A percentile compares a stretch with the other conserved stretches of the same genome.
phyloP scores from a whole-genome alignment of 1,140 invertebrate genomes.

The Vollenhovia emeryi region DNA sequence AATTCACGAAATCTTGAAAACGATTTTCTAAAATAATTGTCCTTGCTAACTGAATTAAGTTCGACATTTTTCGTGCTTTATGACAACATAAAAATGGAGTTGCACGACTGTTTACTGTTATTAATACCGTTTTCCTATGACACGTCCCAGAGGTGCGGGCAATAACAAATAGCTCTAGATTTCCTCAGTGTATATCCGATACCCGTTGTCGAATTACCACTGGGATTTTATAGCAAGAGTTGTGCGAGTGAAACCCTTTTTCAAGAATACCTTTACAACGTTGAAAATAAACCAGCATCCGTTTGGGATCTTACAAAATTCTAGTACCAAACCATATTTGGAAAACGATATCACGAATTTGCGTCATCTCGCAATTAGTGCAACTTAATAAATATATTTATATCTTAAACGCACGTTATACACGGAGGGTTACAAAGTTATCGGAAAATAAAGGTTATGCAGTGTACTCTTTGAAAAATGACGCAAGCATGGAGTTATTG shows the following conservation, averaged over 20 bases:
- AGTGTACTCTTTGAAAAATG: not conserved
- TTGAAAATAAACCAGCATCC: not conserved
- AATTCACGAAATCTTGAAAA: not conserved
- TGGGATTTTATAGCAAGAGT: not conserved
- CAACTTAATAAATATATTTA: not conserved
- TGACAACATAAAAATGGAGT: not conserved
- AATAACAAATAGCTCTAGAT: not conserved
- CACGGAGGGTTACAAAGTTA: not conserved
- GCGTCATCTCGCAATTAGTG: not conserved
- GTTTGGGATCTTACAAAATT: not conserved
- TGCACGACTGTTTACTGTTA: not conserved
- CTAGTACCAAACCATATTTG: not conserved
- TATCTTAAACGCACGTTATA: not conserved
- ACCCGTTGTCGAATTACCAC: not conserved
- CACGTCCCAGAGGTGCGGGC: not conserved
- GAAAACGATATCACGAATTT: not conserved
- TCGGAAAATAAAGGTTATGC: not conserved
- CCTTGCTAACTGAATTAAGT: not conserved
- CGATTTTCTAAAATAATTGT: not conserved
- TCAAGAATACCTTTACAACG: not conserved
- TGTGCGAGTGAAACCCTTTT: not conserved
- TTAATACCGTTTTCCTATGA: not conserved
- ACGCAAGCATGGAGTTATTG: constrained; percentile 1
- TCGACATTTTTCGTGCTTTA: not conserved
- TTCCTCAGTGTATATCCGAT: not conserved